Evolutionary conservation across 2,113 vertebrate species (phyloP).

Genomic region (Lipophrys pholis): DNA sequence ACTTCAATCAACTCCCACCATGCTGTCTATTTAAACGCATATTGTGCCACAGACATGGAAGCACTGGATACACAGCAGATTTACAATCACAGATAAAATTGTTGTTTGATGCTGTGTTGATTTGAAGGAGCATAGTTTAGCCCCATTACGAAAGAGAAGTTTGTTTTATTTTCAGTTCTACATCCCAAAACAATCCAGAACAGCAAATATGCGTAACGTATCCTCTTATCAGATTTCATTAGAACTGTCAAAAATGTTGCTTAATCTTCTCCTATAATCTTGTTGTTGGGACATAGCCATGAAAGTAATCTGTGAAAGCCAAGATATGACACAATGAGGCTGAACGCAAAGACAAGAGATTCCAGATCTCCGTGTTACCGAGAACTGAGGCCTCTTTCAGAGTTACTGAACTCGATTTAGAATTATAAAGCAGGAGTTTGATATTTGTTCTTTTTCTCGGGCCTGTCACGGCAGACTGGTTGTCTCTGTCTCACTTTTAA

Average conservation of each 20-base stretch:
- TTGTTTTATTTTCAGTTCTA: conserved; percentile 45
- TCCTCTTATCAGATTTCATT: conserved; percentile 71
- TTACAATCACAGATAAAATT: background rate
- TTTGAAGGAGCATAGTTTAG: conserved; percentile 18
- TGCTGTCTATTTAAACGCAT: background rate
- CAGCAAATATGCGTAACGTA: conserved; percentile 57
- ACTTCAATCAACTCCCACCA: conserved; percentile 22
- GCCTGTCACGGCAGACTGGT: background rate
- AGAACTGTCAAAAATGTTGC: conserved; percentile 53
- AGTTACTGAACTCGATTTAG: conserved; percentile 39
- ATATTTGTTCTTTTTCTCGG: conserved; percentile 23
- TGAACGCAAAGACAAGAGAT: conserved; percentile 42
- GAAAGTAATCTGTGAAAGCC: conserved; percentile 56
- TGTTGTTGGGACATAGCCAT: conserved; percentile 56
- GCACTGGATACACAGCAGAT: background rate
- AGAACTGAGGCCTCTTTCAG: conserved; percentile 49
- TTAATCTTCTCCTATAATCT: conserved; percentile 71
- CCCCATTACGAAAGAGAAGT: conserved; percentile 14
- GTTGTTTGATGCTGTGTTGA: background rate
- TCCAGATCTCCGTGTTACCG: conserved; percentile 60
- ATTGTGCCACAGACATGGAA: background rate
- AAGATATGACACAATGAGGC: conserved; percentile 55
- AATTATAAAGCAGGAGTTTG: conserved; percentile 28
- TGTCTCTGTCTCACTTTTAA: conserved; percentile 15
- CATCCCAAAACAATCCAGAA: conserved; percentile 34